Evolutionary conservation across 2,888 invertebrate species (phyloP).

Genomic region (Watsonalla binaria): DNA sequence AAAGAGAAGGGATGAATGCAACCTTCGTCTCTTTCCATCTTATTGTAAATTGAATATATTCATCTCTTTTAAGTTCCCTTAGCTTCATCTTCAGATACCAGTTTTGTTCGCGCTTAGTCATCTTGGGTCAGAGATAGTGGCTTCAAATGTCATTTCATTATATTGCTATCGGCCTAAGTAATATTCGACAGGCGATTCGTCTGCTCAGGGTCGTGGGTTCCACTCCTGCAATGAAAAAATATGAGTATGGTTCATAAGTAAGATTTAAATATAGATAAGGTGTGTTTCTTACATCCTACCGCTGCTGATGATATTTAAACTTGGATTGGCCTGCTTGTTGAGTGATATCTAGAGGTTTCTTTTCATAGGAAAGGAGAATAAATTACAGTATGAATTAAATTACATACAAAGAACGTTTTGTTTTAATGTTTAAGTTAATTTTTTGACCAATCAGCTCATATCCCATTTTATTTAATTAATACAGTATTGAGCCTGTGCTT

Average conservation of each 20-base stretch:
- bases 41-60: slow-evolving; percentile 12
- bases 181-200: slow-evolving; percentile 20
- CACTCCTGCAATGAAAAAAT: not conserved
- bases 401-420: too few relatives aligned
- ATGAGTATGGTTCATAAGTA: slow-evolving; percentile 28
- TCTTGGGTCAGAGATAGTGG: slow-evolving; percentile 57
- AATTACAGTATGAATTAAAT: too few relatives aligned
- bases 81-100: slow-evolving; percentile 51
- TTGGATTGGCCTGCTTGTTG: too few relatives aligned
- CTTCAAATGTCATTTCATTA: slow-evolving; percentile 58
- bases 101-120: slow-evolving; percentile 66
- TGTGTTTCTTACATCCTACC: too few relatives aligned
- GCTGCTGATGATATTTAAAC: too few relatives aligned
- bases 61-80: slow-evolving; percentile 41
- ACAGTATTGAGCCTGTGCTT: too few relatives aligned
- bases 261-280: slow-evolving; percentile 19
- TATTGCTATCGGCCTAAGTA: slow-evolving; percentile 33
- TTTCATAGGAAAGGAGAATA: too few relatives aligned
- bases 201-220: not conserved
- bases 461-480: too few relatives aligned
- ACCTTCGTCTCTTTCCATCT: slow-evolving; percentile 36
- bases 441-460: too few relatives aligned
- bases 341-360: too few relatives aligned
- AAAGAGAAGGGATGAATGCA: slow-evolving; percentile 42
- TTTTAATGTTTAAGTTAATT: too few relatives aligned